Percentiles rank a stretch among this genome's conserved stretches.
phyloP scores from a whole-genome alignment of 2,113 vertebrate species.

The Meles meles region DNA sequence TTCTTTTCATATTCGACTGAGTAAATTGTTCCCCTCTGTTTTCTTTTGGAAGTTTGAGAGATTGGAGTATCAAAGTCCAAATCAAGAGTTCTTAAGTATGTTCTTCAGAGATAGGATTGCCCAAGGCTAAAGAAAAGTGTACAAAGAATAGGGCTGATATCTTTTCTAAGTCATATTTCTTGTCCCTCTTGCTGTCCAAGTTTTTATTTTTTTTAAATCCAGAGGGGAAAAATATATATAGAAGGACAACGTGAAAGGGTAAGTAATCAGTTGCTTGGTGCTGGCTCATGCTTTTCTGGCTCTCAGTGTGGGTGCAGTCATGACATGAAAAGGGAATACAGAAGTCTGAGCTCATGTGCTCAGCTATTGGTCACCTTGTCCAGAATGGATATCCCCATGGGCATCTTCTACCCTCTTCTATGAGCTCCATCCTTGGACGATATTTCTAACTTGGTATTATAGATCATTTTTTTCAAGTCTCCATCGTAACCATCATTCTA shows the following conservation, averaged over 20 bases:
- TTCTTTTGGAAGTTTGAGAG: background rate
- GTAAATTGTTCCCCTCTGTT: background rate
- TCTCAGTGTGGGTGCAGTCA: background rate
- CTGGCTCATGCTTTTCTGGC: background rate
- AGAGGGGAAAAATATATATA: background rate
- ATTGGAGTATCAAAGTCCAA: background rate
- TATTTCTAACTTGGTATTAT: background rate
- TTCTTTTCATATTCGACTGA: background rate
- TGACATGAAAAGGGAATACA: background rate
- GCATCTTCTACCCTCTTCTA: background rate
- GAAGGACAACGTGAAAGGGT: background rate
- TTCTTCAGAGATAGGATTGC: background rate
- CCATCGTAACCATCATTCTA: background rate
- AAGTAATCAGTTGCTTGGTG: background rate
- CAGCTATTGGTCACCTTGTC: background rate
- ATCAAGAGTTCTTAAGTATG: background rate
- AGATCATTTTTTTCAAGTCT: background rate
- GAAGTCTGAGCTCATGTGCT: background rate
- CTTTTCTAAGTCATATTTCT: background rate
- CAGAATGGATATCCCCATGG: background rate
- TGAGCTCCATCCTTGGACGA: background rate
- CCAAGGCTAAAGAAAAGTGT: background rate
- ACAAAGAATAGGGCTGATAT: background rate
- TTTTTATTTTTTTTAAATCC: background rate
- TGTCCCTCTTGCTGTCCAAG: background rate